Conservation (phyloP, 2,888 invertebrate genomes). For the Acanthosepion pharaonis region DNA sequence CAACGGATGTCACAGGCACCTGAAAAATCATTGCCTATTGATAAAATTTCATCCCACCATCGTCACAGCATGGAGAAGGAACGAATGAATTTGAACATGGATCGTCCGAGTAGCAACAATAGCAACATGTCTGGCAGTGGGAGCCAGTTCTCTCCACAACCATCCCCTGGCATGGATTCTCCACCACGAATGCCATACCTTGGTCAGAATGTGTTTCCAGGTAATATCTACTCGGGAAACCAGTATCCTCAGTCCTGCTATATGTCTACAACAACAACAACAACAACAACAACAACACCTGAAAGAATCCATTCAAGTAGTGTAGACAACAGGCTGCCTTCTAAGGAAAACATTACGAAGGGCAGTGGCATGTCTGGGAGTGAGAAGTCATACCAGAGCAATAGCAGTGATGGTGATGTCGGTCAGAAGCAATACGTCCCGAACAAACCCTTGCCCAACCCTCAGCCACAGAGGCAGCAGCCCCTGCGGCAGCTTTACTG, state of each 20-base stretch:
- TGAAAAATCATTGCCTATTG: not conserved
- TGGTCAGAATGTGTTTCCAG: conserved; percentile 41
- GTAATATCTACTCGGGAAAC: not conserved
- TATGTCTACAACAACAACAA: not conserved
- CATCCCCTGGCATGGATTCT: not conserved
- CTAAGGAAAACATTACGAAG: not conserved
- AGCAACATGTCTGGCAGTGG: not conserved
- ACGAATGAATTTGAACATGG: not conserved
- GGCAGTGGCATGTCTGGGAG: not conserved
- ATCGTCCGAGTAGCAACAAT: not conserved
- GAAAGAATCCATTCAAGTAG: not conserved
- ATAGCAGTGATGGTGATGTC: conserved; percentile 24
- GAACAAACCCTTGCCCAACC: conserved; percentile 35
- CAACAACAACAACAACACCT: not conserved
- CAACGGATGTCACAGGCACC: not conserved
- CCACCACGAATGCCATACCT: conserved; percentile 34
- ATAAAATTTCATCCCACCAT: not conserved
- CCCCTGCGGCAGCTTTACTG: conserved; percentile 14
- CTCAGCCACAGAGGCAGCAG: not conserved
- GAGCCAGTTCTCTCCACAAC: not conserved
- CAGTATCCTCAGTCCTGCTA: conserved; percentile 34
- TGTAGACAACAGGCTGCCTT: not conserved
- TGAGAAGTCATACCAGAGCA: conserved; percentile 25
- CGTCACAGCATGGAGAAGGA: conserved; percentile 38
- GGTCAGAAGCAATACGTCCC: conserved; percentile 38